phyloP scores from a whole-genome alignment of 64 coral and sea anemone species.

The Montipora capricornis region DNA sequence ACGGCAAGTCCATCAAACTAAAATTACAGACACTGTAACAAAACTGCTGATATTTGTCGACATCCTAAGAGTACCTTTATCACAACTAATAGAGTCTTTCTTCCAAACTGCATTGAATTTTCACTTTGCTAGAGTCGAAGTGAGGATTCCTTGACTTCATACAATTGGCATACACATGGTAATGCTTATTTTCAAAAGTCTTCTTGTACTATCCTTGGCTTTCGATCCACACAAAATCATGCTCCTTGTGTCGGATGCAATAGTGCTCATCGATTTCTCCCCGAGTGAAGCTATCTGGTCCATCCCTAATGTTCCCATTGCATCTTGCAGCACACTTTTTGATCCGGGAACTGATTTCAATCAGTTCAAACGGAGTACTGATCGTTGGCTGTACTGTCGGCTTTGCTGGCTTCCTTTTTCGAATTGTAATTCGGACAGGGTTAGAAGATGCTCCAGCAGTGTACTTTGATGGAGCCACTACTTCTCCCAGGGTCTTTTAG shows the following conservation, averaged over 20 bases:
- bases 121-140: background rate
- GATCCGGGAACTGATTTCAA: conserved; percentile 33
- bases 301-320: conserved; percentile 20
- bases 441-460: conserved; percentile 10
- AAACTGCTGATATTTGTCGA: too few relatives aligned
- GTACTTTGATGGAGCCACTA: background rate
- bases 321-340: conserved; percentile 65
- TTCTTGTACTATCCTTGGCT: too few relatives aligned
- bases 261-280: conserved; percentile 5
- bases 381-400: conserved; percentile 21
- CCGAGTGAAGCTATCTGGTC: background rate
- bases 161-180: conserved; percentile 47
- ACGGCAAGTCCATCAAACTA: too few relatives aligned
- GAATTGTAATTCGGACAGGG: conserved; percentile 37
- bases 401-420: conserved; percentile 32
- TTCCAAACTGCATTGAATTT: background rate
- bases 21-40: too few relatives aligned
- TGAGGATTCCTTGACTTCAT: background rate
- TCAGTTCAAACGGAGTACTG: conserved; percentile 37
- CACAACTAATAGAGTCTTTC: conserved; percentile 3
- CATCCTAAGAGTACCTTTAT: background rate
- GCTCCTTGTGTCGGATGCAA: conserved; percentile 51
- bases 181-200: background rate
- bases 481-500: background rate
- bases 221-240: conserved; percentile 45